Percentiles rank a stretch among this genome's conserved stretches.
phyloP scores from a whole-genome alignment of 2,113 vertebrate genomes.

The Cyphomyrus plagiostoma region DNA sequence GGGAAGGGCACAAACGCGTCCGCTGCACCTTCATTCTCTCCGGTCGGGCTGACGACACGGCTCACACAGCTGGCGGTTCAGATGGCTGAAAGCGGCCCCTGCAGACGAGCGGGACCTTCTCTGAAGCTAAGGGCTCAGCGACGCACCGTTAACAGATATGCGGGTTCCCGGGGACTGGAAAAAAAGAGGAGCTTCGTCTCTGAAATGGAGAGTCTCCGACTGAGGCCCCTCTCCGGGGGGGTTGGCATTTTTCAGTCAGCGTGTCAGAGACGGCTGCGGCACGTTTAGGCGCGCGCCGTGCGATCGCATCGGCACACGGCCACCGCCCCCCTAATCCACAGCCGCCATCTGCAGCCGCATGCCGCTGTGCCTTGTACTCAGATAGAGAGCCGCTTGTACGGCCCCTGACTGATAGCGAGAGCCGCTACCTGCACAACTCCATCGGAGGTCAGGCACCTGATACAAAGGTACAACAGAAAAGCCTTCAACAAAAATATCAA shows the following conservation, averaged over 20 bases:
- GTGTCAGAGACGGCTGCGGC: slow-evolving; percentile 25
- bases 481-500: background rate
- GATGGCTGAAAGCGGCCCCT: background rate
- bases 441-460: background rate
- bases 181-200: background rate
- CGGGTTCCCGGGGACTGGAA: background rate
- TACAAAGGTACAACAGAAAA: background rate
- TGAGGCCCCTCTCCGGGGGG: slow-evolving; percentile 1
- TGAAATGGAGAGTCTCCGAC: background rate
- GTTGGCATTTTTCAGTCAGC: slow-evolving; percentile 26
- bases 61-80: background rate
- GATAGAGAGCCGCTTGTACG: slow-evolving; percentile 18
- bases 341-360: background rate
- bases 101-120: background rate
- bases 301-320: slow-evolving; percentile 28
- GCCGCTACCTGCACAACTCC: background rate
- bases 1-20: background rate
- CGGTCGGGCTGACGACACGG: background rate
- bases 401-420: slow-evolving; percentile 1
- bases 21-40: background rate
- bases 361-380: background rate
- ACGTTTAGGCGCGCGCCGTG: slow-evolving; percentile 15
- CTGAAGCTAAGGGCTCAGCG: background rate
- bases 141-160: background rate
- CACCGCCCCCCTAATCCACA: slow-evolving; percentile 20